Evolutionary conservation across 2,888 invertebrate species (phyloP).

Genomic region (Euplagia quadripunctaria): DNA sequence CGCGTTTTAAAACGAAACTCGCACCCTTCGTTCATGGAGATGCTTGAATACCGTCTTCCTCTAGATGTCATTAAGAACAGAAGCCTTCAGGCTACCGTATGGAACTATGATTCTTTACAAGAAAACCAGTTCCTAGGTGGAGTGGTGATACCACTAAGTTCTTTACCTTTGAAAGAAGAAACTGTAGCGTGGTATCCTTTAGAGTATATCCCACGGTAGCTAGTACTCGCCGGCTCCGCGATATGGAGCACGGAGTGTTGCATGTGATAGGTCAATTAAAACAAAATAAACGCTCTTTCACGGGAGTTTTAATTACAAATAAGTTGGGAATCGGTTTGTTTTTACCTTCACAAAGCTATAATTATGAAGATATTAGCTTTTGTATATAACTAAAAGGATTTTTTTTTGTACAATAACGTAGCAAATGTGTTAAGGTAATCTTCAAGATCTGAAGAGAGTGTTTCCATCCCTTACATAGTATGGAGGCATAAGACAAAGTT

Average conservation of each 20-base stretch:
- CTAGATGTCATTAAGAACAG: slow-evolving; percentile 92
- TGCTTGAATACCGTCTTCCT: slow-evolving; percentile 96
- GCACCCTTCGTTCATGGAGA: slow-evolving; percentile 99
- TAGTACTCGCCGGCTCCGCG: slow-evolving; percentile 71
- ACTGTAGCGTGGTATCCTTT: slow-evolving; percentile 95
- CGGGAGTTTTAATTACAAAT: background rate
- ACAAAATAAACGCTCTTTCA: background rate
- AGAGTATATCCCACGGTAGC: slow-evolving; percentile 84
- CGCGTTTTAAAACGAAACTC: slow-evolving; percentile 96
- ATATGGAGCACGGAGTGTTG: slow-evolving; percentile 66
- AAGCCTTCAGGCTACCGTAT: slow-evolving; percentile 96
- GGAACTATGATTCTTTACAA: slow-evolving; percentile 97
- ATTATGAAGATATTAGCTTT: background rate
- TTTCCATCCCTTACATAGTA: background rate
- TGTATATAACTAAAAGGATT: no score
- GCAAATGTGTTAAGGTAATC: background rate
- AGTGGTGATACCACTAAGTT: slow-evolving; percentile 92
- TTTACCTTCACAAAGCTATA: background rate
- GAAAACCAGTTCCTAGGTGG: slow-evolving; percentile 98
- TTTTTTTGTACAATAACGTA: no score
- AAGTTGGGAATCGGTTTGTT: background rate
- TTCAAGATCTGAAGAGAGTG: background rate
- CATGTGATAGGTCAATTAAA: slow-evolving; percentile 36
- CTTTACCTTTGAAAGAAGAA: slow-evolving; percentile 92
- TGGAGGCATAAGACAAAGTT: background rate